phyloP scores from a whole-genome alignment of 23 tunicate genomes.

The Oikopleura vanhoeffeni region DNA sequence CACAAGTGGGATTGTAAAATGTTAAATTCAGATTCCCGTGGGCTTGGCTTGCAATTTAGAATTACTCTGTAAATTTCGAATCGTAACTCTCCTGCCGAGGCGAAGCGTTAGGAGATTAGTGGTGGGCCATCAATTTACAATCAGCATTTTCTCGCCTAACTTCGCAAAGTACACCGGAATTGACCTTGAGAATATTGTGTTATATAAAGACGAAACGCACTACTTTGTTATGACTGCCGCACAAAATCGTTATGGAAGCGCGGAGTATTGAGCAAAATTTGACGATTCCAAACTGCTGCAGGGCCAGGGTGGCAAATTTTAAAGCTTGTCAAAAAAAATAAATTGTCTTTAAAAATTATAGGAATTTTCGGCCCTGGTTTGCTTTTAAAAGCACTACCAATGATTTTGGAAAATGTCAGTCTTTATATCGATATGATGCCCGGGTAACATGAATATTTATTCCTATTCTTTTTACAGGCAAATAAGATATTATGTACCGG shows the following conservation, averaged over 20 bases:
- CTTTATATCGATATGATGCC: no score
- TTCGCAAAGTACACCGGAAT: constrained; percentile 42
- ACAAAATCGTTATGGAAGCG: not conserved
- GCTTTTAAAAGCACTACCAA: no score
- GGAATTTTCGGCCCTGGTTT: no score
- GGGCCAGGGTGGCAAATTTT: no score
- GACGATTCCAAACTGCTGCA: constrained; percentile 35
- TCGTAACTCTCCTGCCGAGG: constrained; percentile 51
- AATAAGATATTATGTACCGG: no score
- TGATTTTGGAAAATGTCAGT: no score
- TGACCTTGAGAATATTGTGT: constrained; percentile 84
- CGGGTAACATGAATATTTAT: no score
- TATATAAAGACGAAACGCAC: constrained; percentile 93
- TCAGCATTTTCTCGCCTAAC: constrained; percentile 57
- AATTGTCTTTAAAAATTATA: no score
- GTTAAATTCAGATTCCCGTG: constrained; percentile 51
- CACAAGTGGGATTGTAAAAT: no score
- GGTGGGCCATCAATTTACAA: constrained; percentile 74
- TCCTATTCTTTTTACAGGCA: no score
- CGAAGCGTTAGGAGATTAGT: constrained; percentile 65
- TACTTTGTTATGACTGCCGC: constrained; percentile 94
- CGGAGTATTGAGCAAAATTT: constrained; percentile 15
- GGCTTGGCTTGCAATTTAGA: constrained; percentile 70
- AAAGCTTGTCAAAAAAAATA: no score
- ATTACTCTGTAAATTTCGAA: constrained; percentile 77